Conservation (phyloP, 2,113 vertebrate genomes). For the Axis porcinus region DNA sequence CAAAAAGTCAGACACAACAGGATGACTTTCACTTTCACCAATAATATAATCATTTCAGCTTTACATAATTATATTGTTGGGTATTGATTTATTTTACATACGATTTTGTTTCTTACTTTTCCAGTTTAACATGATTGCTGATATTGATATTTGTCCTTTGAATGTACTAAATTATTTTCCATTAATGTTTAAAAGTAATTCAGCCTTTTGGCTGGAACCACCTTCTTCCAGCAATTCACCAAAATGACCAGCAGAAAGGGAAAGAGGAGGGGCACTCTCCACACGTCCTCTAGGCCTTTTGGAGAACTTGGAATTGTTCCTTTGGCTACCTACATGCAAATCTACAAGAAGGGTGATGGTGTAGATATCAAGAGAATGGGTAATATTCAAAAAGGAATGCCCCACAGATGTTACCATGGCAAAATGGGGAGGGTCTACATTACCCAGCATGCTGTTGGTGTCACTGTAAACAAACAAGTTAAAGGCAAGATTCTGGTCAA, state of each 20-base stretch:
- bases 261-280: background rate
- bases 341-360: background rate
- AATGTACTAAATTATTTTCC: background rate
- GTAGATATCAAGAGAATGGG: background rate
- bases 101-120: background rate
- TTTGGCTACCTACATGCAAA: background rate
- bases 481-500: background rate
- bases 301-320: background rate
- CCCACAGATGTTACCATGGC: background rate
- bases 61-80: background rate
- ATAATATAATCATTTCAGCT: background rate
- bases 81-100: background rate
- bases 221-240: background rate
- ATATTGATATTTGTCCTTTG: background rate
- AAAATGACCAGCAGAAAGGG: background rate
- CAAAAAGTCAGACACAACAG: background rate
- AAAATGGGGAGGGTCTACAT: background rate
- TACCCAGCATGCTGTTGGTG: background rate
- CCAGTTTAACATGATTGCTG: background rate
- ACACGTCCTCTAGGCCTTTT: background rate
- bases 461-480: background rate
- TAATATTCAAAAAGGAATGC: background rate
- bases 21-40: background rate
- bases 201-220: background rate
- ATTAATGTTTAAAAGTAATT: background rate